Evolutionary conservation across 2,888 invertebrate genomes (phyloP).

Genomic region (Prosapia bicincta): DNA sequence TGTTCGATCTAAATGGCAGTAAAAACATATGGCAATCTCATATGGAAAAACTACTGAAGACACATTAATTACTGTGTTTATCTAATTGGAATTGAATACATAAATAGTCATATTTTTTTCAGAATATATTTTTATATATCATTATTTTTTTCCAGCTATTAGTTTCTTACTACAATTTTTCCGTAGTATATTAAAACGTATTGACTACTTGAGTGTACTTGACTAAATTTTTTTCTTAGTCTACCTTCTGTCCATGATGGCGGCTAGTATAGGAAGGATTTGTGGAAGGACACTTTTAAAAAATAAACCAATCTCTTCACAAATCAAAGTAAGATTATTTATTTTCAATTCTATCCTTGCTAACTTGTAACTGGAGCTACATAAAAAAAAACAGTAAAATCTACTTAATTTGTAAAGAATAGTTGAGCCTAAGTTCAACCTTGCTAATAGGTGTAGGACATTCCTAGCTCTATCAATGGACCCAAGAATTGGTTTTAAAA

Average conservation of each 20-base stretch:
- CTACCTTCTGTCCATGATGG: constrained; percentile 53
- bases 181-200: too few relatives aligned
- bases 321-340: constrained; percentile 64
- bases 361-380: neutral
- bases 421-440: neutral
- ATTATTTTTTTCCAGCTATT: too few relatives aligned
- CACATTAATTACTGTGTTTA: neutral
- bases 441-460: neutral
- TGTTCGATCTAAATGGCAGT: too few relatives aligned
- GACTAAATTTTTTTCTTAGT: neutral
- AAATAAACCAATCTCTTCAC: constrained; percentile 61
- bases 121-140: too few relatives aligned
- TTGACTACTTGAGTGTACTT: neutral
- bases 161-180: too few relatives aligned
- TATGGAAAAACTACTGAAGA: neutral
- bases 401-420: neutral
- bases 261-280: constrained; percentile 83
- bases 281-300: constrained; percentile 80
- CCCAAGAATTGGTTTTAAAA: too few relatives aligned
- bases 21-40: too few relatives aligned
- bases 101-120: too few relatives aligned
- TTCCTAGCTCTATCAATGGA: too few relatives aligned
- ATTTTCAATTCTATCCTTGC: constrained; percentile 37
- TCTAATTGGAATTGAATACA: too few relatives aligned
- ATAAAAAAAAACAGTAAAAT: neutral